Evolutionary conservation across 2,797 vertebrate species (phyloP).

Genomic region (Cygnus olor): DNA sequence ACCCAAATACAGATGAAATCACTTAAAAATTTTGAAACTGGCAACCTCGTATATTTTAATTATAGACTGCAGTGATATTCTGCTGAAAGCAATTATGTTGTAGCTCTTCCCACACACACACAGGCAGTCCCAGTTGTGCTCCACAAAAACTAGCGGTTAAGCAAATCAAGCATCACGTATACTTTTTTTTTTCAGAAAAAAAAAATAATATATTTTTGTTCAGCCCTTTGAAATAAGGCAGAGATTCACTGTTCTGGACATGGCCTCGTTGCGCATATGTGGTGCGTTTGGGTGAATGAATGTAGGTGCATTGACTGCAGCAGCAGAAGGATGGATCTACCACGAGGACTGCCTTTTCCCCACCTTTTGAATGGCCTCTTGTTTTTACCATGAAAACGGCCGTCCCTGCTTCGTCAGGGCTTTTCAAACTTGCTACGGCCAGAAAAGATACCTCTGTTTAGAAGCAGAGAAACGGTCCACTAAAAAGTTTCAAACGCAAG

Average conservation of each 20-base stretch:
- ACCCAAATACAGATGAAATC: slow-evolving; percentile 58
- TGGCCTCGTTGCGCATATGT: rapidly evolving
- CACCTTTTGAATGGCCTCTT: slow-evolving; percentile 43
- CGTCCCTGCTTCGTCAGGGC: slow-evolving; percentile 2
- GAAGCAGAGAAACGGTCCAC: slow-evolving; percentile 1
- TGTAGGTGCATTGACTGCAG: rapidly evolving
- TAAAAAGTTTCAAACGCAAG: neutral
- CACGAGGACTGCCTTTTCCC: rapidly evolving
- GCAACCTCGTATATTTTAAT: slow-evolving; percentile 56
- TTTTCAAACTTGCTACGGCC: neutral
- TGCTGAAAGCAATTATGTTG: slow-evolving; percentile 62
- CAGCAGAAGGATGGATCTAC: neutral
- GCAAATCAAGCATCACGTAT: neutral
- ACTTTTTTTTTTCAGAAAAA: neutral
- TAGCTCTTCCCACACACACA: slow-evolving; percentile 33
- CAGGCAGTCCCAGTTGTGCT: neutral
- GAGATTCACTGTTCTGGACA: neutral
- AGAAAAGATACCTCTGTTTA: slow-evolving; percentile 55
- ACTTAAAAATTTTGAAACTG: slow-evolving; percentile 48
- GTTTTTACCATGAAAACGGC: neutral
- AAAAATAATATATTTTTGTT: neutral
- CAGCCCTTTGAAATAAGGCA: neutral
- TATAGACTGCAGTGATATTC: slow-evolving; percentile 32
- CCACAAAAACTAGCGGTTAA: neutral
- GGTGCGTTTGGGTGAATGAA: neutral